Conservation (phyloP, 2,797 vertebrate species). For the Prionace glauca region DNA sequence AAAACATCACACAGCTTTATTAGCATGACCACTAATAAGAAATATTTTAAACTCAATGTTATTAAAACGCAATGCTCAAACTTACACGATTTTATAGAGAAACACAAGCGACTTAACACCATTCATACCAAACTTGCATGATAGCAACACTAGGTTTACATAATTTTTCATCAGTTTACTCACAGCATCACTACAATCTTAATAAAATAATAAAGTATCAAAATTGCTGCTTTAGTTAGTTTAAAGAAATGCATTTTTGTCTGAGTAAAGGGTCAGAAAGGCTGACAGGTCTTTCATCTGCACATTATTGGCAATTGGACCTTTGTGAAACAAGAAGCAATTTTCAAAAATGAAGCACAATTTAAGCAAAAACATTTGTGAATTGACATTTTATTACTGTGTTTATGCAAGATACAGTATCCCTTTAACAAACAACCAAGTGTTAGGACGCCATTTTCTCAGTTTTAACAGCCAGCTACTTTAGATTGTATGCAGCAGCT, state of each 20-base stretch:
- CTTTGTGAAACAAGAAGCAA: background rate
- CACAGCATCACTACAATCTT: background rate
- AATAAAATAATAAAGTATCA: background rate
- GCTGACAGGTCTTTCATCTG: background rate
- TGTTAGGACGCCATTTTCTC: conserved; percentile 89
- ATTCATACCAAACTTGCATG: background rate
- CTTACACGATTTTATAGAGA: background rate
- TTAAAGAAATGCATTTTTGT: background rate
- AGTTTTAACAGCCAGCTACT: conserved; percentile 70
- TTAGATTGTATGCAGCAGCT: conserved; percentile 56
- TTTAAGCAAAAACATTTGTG: conserved; percentile 1
- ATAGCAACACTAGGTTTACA: background rate
- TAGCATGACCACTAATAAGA: background rate
- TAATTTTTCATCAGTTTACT: background rate
- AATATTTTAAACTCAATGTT: background rate
- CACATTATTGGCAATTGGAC: background rate
- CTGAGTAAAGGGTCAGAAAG: background rate
- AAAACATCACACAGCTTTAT: background rate
- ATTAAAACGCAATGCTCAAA: background rate
- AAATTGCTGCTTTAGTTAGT: background rate
- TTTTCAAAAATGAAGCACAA: background rate
- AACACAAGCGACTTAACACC: background rate
- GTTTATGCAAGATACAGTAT: conserved; percentile 47
- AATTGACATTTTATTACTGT: conserved; percentile 37
- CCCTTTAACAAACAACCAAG: conserved; percentile 60